phyloP scores from a whole-genome alignment of 1,140 invertebrate species.

The Drosophila punjabiensis region DNA sequence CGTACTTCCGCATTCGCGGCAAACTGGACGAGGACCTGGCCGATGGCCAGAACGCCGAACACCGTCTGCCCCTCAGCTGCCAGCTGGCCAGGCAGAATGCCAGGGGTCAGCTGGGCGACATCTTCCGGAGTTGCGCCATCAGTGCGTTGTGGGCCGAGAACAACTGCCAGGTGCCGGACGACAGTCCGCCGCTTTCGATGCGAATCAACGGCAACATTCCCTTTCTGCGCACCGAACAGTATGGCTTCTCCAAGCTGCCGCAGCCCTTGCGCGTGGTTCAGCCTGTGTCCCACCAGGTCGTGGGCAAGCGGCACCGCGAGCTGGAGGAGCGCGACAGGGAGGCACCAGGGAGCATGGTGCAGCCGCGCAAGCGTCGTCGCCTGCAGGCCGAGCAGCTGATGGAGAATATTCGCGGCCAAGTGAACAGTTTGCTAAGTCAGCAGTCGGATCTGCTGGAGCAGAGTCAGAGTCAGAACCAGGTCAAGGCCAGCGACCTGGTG shows the following conservation, averaged over 20 bases:
- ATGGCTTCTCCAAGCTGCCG: conserved; percentile 5
- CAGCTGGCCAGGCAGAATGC: conserved; percentile 70
- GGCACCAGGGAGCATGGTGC: background rate
- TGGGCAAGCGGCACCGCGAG: conserved; percentile 52
- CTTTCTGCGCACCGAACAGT: conserved; percentile 62
- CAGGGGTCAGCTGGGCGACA: conserved; percentile 54
- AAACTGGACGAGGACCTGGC: conserved; percentile 33
- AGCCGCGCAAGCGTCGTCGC: conserved; percentile 54
- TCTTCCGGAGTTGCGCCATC: conserved; percentile 73
- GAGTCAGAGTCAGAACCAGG: background rate
- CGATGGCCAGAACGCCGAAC: conserved; percentile 10
- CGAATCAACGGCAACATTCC: conserved; percentile 59
- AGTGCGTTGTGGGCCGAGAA: conserved; percentile 66
- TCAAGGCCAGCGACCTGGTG: conserved; percentile 16
- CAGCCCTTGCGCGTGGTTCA: conserved; percentile 19
- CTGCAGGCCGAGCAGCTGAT: conserved; percentile 48
- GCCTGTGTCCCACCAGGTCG: conserved; percentile 48
- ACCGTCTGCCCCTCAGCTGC: conserved; percentile 67
- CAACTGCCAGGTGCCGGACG: background rate
- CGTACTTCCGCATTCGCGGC: conserved; percentile 65
- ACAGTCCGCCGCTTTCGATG: too few species aligned
- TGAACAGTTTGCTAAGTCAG: background rate
- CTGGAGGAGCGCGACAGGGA: background rate
- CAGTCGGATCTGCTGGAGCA: background rate
- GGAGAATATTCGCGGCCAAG: conserved; percentile 29